A percentile compares a stretch with the other conserved stretches of the same genome.
phyloP scores from a whole-genome alignment of 2,888 invertebrate genomes.

The Lepidocyrtinus sp. region DNA sequence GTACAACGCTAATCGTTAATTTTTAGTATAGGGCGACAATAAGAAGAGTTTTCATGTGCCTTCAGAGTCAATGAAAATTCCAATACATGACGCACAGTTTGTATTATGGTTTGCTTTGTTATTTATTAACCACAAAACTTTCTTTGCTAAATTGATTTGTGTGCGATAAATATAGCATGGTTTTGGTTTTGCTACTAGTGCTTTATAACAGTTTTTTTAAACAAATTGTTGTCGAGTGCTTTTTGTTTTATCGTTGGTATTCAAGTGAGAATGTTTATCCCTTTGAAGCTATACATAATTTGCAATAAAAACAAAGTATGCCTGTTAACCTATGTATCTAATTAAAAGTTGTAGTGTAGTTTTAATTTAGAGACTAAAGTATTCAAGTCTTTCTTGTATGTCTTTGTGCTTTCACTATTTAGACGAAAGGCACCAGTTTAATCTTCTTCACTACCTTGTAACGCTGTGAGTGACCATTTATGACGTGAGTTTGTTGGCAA shows the following conservation, averaged over 20 bases:
- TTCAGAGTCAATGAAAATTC: no score
- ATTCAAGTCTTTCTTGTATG: not conserved
- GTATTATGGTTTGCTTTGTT: no score
- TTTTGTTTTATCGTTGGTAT: not conserved
- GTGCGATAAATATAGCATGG: no score
- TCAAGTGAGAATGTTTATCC: not conserved
- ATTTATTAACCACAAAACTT: no score
- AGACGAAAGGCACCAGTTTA: conserved; percentile 20
- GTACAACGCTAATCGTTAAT: not conserved
- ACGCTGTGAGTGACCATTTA: not conserved
- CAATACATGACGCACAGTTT: no score
- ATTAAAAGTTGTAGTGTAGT: not conserved
- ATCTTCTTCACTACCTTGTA: conserved; percentile 34
- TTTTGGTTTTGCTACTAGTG: no score
- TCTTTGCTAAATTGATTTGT: no score
- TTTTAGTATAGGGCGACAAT: no score
- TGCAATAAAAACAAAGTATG: not conserved
- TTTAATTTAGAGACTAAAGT: not conserved
- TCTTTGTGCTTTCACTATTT: conserved; percentile 43
- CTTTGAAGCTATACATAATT: not conserved
- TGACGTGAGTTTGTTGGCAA: not conserved
- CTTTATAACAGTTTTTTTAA: no score
- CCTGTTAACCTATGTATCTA: not conserved
- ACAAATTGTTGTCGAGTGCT: no score
- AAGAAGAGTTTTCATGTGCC: no score